phyloP scores from a whole-genome alignment of 2,113 vertebrate species.

The Campylomormyrus numenius region DNA sequence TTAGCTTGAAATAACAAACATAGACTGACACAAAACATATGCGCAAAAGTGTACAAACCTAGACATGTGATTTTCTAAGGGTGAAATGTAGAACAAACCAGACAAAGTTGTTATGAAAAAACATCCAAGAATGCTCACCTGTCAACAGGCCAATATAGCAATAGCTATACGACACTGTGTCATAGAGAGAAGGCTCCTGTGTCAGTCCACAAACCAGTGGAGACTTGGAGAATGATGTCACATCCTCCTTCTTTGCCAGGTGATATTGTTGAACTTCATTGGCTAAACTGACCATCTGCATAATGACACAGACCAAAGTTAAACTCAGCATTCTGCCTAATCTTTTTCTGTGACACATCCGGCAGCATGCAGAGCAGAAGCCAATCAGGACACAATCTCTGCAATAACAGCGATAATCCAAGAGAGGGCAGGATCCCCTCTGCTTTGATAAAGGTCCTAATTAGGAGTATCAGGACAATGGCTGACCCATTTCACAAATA shows the following conservation, averaged over 20 bases:
- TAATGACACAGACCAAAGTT: not conserved
- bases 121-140: slow-evolving; percentile 48
- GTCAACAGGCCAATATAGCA: slow-evolving; percentile 84
- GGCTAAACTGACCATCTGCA: slow-evolving; percentile 81
- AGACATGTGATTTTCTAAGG: not conserved
- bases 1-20: not conserved
- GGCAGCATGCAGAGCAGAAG: not conserved
- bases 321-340: not conserved
- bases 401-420: not conserved
- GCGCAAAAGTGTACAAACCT: not conserved
- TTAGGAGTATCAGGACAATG: not conserved
- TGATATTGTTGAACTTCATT: slow-evolving; percentile 73
- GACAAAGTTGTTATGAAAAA: not conserved
- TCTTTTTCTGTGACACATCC: not conserved
- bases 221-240: slow-evolving; percentile 65
- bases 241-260: slow-evolving; percentile 68
- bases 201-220: slow-evolving; percentile 57
- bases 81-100: not conserved
- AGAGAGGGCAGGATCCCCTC: not conserved
- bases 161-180: slow-evolving; percentile 77
- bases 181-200: slow-evolving; percentile 66
- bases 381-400: not conserved
- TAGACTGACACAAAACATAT: not conserved
- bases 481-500: not conserved
- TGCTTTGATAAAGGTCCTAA: not conserved